Percentiles rank a stretch among this genome's conserved stretches.
Conservation (phyloP, 2,888 invertebrate species). For the Apoderus coryli region DNA sequence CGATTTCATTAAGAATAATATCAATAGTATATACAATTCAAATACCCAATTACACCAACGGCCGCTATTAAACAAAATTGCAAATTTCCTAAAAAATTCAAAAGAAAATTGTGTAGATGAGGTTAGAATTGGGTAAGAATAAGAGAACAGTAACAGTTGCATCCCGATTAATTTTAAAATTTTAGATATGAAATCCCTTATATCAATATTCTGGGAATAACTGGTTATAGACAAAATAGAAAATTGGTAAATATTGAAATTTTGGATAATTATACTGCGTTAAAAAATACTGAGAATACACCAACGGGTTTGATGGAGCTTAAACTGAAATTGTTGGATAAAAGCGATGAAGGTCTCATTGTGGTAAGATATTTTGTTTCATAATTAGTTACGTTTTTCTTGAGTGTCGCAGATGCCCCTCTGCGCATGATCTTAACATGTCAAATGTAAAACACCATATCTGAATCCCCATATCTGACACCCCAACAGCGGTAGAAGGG, state of each 20-base stretch:
- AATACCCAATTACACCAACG: constrained; percentile 24
- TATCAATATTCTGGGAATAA: constrained; percentile 29
- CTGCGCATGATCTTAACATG: too few species aligned
- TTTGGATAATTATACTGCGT: constrained; percentile 30
- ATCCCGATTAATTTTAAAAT: too few species aligned
- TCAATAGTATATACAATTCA: constrained; percentile 18
- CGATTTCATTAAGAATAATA: too few species aligned
- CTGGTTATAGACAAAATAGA: constrained; percentile 26
- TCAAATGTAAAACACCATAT: too few species aligned
- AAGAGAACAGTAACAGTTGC: too few species aligned
- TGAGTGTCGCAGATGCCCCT: too few species aligned
- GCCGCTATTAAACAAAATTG: constrained; percentile 24
- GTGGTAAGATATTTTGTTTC: constrained; percentile 23
- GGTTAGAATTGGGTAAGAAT: constrained; percentile 22
- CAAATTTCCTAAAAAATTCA: constrained; percentile 20
- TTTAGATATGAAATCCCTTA: constrained; percentile 27
- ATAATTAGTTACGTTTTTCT: too few species aligned
- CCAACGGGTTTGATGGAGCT: constrained; percentile 32
- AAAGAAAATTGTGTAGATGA: constrained; percentile 20
- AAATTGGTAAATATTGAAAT: constrained; percentile 32
- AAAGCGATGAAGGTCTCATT: constrained; percentile 27
- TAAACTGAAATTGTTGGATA: constrained; percentile 32
- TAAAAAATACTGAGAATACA: constrained; percentile 26
- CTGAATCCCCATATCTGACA: too few species aligned
- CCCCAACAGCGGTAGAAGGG: too few species aligned